phyloP scores from a whole-genome alignment of 2,113 vertebrate genomes.

The Halichoerus grypus region DNA sequence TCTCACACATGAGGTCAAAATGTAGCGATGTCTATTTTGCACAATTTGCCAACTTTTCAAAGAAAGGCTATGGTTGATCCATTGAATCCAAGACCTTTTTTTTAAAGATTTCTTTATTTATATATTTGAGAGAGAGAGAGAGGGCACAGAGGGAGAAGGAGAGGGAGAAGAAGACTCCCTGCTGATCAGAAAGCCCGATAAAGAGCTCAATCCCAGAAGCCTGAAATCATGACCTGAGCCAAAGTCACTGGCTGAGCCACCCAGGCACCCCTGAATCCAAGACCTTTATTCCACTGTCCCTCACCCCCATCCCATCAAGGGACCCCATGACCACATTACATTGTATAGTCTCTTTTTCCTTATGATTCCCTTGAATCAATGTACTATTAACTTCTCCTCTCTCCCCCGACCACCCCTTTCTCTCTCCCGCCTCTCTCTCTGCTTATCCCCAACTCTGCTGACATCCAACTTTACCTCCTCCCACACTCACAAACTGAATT shows the following conservation, averaged over 20 bases:
- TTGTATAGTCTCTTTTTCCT: not conserved
- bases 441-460: not conserved
- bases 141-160: not conserved
- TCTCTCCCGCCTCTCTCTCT: too few species aligned
- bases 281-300: not conserved
- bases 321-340: not conserved
- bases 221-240: not conserved
- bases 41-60: slow-evolving; percentile 2
- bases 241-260: not conserved
- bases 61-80: not conserved
- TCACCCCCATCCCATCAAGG: not conserved
- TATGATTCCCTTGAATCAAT: not conserved
- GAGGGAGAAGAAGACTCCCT: not conserved
- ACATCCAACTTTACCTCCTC: not conserved
- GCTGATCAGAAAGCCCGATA: not conserved
- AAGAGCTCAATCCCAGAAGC: not conserved
- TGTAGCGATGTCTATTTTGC: not conserved
- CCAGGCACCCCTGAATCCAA: not conserved
- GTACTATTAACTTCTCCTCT: not conserved
- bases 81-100: not conserved
- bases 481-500: not conserved
- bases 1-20: not conserved
- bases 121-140: too few species aligned
- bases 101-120: too few species aligned
- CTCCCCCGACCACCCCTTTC: not conserved